phyloP scores from a whole-genome alignment of 2,888 invertebrate species.

The Xestoiulus laeticollis region DNA sequence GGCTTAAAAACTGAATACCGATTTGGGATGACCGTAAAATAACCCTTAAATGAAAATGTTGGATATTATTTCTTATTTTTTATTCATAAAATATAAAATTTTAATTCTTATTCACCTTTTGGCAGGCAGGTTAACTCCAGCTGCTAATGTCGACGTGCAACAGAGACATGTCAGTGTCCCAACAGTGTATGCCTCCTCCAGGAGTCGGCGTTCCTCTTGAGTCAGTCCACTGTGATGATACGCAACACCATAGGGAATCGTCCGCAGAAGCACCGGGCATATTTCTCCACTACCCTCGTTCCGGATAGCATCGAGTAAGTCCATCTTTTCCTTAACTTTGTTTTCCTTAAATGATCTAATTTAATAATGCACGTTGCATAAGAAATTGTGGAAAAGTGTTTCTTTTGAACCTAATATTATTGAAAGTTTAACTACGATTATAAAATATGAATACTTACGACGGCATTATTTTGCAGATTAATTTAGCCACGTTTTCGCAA shows the following conservation, averaged over 20 bases:
- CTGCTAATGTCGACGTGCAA: slow-evolving; percentile 97
- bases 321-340: slow-evolving; percentile 70
- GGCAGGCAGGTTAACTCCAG: slow-evolving; percentile 96
- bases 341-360: slow-evolving; percentile 66
- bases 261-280: slow-evolving; percentile 74
- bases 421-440: too few species aligned
- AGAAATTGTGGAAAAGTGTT: too few species aligned
- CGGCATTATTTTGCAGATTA: slow-evolving; percentile 75
- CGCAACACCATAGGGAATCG: slow-evolving; percentile 83
- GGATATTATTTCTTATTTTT: background rate
- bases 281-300: slow-evolving; percentile 74
- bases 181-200: slow-evolving; percentile 85
- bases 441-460: slow-evolving; percentile 60
- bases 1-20: slow-evolving; percentile 76
- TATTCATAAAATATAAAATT: slow-evolving; percentile 36
- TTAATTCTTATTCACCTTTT: slow-evolving; percentile 67
- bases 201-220: slow-evolving; percentile 81
- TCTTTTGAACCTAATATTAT: too few species aligned
- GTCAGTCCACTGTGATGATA: slow-evolving; percentile 90
- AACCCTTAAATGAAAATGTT: slow-evolving; percentile 48
- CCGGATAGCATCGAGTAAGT: slow-evolving; percentile 72
- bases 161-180: slow-evolving; percentile 88
- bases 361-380: too few species aligned
- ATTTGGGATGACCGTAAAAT: slow-evolving; percentile 86
- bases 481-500: slow-evolving; percentile 86